These are phyloP conservation scores for Melangyna quadrimaculata DNA, from an alignment of 2,888 invertebrate species.

Conservation along the genomic window DNA sequence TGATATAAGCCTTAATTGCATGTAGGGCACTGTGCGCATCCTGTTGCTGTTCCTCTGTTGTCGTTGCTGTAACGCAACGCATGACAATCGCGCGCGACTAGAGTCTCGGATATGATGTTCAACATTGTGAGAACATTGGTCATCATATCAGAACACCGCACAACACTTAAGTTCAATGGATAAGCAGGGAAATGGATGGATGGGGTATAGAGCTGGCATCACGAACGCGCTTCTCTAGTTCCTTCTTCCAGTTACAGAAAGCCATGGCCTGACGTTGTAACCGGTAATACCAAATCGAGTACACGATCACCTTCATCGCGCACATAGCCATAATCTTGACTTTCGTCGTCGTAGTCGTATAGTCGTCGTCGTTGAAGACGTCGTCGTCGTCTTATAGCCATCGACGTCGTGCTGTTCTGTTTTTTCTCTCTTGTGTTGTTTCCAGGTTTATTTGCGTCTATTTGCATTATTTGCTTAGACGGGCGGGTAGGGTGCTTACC, in stretches of 20 bases:
- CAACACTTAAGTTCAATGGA: conserved; percentile 18
- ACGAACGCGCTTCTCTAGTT: conserved; percentile 69
- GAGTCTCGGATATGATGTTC: conserved; percentile 57
- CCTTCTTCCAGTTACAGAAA: conserved; percentile 50
- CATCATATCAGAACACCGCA: conserved; percentile 51
- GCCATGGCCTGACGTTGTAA: conserved; percentile 47
- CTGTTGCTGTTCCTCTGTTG: not conserved
- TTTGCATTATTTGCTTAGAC: conserved; percentile 70
- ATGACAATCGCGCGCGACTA: conserved; percentile 42
- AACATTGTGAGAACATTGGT: conserved; percentile 72
- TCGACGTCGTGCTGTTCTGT: conserved; percentile 36
- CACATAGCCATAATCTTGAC: conserved; percentile 71
- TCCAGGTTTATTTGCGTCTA: conserved; percentile 67
- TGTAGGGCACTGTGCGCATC: conserved; percentile 51
- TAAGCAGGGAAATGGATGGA: not conserved
- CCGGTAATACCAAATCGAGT: conserved; percentile 70
- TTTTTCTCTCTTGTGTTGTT: conserved; percentile 40
- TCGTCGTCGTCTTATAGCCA: conserved; percentile 13
- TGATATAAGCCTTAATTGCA: conserved; percentile 69
- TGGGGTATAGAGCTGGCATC: conserved; percentile 42
- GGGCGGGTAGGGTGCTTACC: conserved; percentile 59
- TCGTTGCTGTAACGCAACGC: conserved; percentile 18
- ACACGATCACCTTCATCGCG: conserved; percentile 72
- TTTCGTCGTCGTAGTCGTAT: conserved; percentile 51
- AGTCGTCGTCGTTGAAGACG: not conserved